Base-by-base conservation (phyloP, 2,888 invertebrate genomes). In the Callyntrura guangdongensis region DNA sequence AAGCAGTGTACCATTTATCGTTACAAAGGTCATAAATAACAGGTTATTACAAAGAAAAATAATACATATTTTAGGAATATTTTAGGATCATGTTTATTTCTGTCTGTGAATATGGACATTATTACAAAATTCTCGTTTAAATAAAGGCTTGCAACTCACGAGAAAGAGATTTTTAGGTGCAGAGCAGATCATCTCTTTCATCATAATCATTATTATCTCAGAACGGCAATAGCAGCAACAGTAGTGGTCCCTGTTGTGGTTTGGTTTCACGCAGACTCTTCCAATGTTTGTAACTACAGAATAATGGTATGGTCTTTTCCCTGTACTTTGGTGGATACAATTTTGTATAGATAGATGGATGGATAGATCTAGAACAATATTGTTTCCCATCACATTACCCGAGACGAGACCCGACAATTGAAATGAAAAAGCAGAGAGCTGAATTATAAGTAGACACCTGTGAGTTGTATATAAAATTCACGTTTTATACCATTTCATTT, bases 21-120 rank as follows among this genome's bases (percentile, higher is more conserved):
- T 49, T 47, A 74, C 74, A 74, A 74, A 74, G 74, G 74, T 74
- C 74, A 49, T 74, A 74, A 74, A 74, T 74, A 74, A 74, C 74
- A 17, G 22, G 74, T 1, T 74, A 74, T 74, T 74, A 74, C 2
- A 22, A 49, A 6, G 14, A 2, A 11, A 74, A 74, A 20, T 74
- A 74, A 74, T 6, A 47, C 22, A 74, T 20, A 74, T 47, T 74
- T 74, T 74, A 74, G 36, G 36, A 36, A 36, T 36, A 36, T 36
- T 36, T 36, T 36, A 36, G 36, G 6, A 36, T 47, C 47, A 9
- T 74, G 49, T 74, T 47, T 22, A 25, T 14, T 9, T 22, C 11
- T 49, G n/a, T 45, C 36, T 72, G 11, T 36, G 36, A 36, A 36
- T 36, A 36, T 36, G 2, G 6, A 6, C 6, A 36, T 49, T n/a